A percentile compares a stretch with the other conserved stretches of the same genome.
Evolutionary conservation across 2,113 vertebrate genomes (phyloP).

Genomic region (Rhea pennata): DNA sequence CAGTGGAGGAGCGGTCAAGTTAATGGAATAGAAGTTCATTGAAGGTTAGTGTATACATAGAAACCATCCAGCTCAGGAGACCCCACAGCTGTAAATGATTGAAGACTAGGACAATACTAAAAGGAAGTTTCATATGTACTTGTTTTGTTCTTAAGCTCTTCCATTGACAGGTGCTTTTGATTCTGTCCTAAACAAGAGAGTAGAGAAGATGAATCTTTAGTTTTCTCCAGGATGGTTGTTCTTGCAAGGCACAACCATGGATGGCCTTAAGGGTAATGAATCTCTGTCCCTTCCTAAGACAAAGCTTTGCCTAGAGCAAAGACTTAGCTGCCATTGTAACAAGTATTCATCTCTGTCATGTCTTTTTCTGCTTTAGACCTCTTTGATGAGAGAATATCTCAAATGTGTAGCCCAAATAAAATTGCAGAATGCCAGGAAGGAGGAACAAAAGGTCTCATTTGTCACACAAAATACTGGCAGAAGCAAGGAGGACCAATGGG

Average conservation of each 20-base stretch:
- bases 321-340: not conserved
- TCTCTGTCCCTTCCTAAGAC: not conserved
- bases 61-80: not conserved
- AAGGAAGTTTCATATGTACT: not conserved
- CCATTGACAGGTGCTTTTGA: not conserved
- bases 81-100: not conserved
- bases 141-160: not conserved
- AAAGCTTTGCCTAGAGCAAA: not conserved
- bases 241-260: not conserved
- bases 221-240: not conserved
- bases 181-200: not conserved
- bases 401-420: not conserved
- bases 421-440: conserved; percentile 2
- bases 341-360: conserved; percentile 19
- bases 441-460: conserved; percentile 1
- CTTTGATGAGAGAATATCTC: not conserved
- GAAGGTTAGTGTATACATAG: not conserved
- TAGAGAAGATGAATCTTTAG: not conserved
- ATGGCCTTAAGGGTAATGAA: not conserved
- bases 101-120: not conserved
- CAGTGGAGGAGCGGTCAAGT: not conserved
- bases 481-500: not conserved
- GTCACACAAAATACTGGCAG: conserved; percentile 10
- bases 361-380: not conserved
- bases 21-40: not conserved